phyloP scores from a whole-genome alignment of 2,797 vertebrate species.

The Octomys mimax region DNA sequence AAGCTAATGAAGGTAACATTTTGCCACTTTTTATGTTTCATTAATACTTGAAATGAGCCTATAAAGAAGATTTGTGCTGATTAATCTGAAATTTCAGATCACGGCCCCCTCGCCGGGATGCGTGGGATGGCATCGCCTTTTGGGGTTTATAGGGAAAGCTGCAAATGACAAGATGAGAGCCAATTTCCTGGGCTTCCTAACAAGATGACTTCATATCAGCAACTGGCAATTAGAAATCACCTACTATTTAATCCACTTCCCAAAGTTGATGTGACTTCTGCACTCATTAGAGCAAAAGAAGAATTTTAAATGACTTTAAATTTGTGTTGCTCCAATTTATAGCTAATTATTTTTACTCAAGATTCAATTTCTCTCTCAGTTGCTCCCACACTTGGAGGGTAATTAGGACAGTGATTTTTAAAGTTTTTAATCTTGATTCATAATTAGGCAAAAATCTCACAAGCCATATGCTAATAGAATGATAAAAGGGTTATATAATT shows the following conservation, averaged over 20 bases:
- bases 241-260: neutral
- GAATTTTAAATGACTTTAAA: constrained; percentile 14
- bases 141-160: neutral
- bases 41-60: constrained; percentile 5
- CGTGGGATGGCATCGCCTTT: neutral
- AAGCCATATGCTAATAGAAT: neutral
- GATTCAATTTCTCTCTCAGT: constrained; percentile 21
- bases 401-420: neutral
- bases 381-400: neutral
- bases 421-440: neutral
- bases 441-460: neutral
- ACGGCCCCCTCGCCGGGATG: neutral
- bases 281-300: neutral
- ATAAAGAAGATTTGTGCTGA: neutral
- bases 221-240: neutral
- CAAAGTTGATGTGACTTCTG: neutral
- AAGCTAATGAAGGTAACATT: neutral
- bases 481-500: neutral
- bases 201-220: neutral
- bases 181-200: neutral
- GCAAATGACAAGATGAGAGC: neutral
- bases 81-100: neutral
- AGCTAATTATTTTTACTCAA: constrained; percentile 13
- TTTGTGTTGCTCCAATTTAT: neutral
- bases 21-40: neutral